Evolutionary conservation across 37 sponge, comb jelly and placozoan species (phyloP).

Genomic region (Eunapius fragilis): DNA sequence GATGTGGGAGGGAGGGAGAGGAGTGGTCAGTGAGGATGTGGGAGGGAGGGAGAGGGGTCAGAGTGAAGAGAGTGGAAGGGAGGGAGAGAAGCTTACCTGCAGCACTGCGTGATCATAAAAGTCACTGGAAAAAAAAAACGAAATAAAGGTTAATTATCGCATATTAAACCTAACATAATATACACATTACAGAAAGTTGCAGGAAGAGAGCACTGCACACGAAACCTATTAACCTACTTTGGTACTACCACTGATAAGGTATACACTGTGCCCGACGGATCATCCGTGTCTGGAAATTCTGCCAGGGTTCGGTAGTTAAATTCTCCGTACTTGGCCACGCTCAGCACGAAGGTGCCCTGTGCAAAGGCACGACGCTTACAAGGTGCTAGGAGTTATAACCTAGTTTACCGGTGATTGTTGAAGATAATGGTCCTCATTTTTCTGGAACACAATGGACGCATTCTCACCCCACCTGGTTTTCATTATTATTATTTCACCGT

Average conservation of each 20-base stretch:
- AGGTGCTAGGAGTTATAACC: no score
- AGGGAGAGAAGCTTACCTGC: no score
- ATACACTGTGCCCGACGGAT: constrained; percentile 7
- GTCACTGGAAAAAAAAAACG: not conserved
- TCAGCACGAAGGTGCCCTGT: not conserved
- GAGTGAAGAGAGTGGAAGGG: not conserved
- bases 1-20: no score
- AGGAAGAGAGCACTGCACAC: no score
- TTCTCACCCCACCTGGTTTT: constrained; percentile 37
- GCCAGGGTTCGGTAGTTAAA: not conserved
- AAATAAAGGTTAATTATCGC: no score
- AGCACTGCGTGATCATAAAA: not conserved
- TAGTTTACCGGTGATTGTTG: constrained; percentile 36
- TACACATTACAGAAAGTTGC: no score
- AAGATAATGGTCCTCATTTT: constrained; percentile 81
- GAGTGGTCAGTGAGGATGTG: no score
- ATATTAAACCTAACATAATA: no score
- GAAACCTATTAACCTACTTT: constrained; percentile 17
- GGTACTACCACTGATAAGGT: constrained; percentile 5
- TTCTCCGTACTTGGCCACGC: not conserved
- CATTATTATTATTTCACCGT: not conserved
- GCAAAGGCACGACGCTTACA: not conserved
- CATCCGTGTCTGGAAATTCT: constrained; percentile 18
- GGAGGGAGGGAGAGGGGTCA: not conserved
- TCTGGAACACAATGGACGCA: constrained; percentile 70